These are phyloP conservation scores for Amblyteles armatorius DNA, from an alignment of 2,888 invertebrate species.

Conservation along the genomic window DNA sequence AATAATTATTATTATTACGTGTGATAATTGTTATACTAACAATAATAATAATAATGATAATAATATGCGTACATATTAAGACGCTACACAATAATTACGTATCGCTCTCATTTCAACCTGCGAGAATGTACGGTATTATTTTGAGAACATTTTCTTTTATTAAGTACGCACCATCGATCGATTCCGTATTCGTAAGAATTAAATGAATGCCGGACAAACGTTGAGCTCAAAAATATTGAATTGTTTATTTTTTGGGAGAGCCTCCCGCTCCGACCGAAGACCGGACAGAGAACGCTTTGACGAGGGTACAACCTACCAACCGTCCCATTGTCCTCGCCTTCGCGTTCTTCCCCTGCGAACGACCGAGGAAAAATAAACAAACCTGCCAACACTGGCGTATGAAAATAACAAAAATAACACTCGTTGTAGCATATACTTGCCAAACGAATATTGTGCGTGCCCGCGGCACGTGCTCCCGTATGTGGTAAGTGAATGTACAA, in stretches of 20 bases:
- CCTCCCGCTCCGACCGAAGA: conserved; percentile 24
- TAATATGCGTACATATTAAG: no score
- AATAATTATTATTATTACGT: no score
- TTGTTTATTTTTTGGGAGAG: neutral
- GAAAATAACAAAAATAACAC: neutral
- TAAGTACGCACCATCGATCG: no score
- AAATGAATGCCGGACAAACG: no score
- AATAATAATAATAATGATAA: no score
- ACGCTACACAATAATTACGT: no score
- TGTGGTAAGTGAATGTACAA: conserved; percentile 56
- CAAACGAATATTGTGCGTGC: conserved; percentile 12
- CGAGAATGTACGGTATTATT: no score
- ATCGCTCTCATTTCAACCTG: no score
- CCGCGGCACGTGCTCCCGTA: conserved; percentile 29
- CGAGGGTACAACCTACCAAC: conserved; percentile 8
- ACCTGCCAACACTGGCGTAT: conserved; percentile 20
- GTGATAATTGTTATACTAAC: no score
- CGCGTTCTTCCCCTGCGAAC: conserved; percentile 49
- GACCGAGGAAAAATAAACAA: conserved; percentile 14
- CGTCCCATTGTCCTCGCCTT: conserved; percentile 56
- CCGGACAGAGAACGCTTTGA: conserved; percentile 37
- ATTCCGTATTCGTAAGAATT: no score
- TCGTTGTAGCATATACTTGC: neutral
- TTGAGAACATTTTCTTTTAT: no score
- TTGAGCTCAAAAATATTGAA: no score